phyloP scores from a whole-genome alignment of 2,888 invertebrate genomes.

The Tanytarsus gracilentus region DNA sequence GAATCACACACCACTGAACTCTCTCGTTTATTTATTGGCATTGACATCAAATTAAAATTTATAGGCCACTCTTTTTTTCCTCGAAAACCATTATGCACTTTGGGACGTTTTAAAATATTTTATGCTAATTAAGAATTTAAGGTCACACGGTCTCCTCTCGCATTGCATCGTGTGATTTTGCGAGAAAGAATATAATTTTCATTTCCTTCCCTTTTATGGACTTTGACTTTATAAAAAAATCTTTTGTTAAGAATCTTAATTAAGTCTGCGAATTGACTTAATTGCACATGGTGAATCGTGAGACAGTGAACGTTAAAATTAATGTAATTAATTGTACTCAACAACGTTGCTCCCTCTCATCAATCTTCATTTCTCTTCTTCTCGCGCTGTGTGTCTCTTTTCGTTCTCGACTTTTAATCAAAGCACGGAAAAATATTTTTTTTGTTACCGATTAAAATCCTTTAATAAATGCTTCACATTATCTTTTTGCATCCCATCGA shows the following conservation, averaged over 20 bases:
- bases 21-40: constrained; percentile 24
- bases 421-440: no score
- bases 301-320: not conserved
- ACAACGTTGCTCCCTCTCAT: not conserved
- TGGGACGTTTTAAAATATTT: constrained; percentile 19
- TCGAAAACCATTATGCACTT: not conserved
- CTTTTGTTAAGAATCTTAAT: constrained; percentile 23
- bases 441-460: no score
- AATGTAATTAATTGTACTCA: constrained; percentile 1
- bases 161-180: no score
- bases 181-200: no score
- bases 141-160: constrained; percentile 1
- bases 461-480: no score
- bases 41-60: constrained; percentile 17
- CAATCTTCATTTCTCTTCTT: constrained; percentile 5
- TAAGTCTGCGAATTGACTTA: constrained; percentile 8
- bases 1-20: constrained; percentile 25
- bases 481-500: no score
- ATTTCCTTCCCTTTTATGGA: not conserved
- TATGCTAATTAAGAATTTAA: constrained; percentile 26
- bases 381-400: not conserved
- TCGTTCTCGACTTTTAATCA: not conserved
- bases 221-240: not conserved
- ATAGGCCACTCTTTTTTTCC: not conserved
- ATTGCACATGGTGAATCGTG: constrained; percentile 8